Percentiles rank a stretch among this genome's conserved stretches.
These are phyloP conservation scores for Bilobella aurantiaca DNA, from an alignment of 1,140 invertebrate genomes.

Conservation along the genomic window DNA sequence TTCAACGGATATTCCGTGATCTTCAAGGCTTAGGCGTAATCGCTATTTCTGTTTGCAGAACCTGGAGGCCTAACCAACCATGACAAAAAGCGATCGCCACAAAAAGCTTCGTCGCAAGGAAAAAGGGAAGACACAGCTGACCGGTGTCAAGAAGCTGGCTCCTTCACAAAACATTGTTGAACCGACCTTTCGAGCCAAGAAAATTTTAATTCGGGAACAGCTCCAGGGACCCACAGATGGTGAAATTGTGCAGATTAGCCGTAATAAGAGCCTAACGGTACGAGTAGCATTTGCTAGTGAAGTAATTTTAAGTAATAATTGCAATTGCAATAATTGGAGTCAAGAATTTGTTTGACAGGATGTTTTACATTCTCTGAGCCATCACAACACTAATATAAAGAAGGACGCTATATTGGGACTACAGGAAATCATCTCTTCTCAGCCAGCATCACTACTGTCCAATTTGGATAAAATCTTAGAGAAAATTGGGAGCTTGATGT, in stretches of 20 bases:
- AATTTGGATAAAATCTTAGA: conserved; percentile 29
- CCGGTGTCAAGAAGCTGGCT: conserved; percentile 20
- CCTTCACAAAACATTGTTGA: conserved; percentile 30
- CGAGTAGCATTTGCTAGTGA: not conserved
- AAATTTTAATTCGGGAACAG: conserved; percentile 32
- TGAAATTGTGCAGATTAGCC: conserved; percentile 2
- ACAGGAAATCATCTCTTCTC: conserved; percentile 17
- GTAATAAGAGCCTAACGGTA: not conserved
- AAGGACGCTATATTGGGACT: conserved; percentile 26
- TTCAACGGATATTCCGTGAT: too few relatives aligned
- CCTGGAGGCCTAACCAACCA: conserved; percentile 1
- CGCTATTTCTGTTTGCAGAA: not conserved
- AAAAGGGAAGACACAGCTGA: conserved; percentile 31
- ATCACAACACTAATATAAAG: conserved; percentile 32
- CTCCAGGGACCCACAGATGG: conserved; percentile 8
- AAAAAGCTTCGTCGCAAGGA: conserved; percentile 29
- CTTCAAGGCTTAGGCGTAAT: too few relatives aligned
- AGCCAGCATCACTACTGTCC: not conserved
- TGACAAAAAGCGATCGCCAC: conserved; percentile 32
- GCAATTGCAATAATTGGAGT: conserved; percentile 6
- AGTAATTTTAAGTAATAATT: not conserved
- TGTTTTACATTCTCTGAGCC: conserved; percentile 19
- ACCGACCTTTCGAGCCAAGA: conserved; percentile 29
- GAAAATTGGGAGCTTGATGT: conserved; percentile 21
- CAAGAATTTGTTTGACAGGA: conserved; percentile 22